Evolutionary conservation across 2,113 vertebrate species (phyloP), one percentile per base, ranked within the genome.

Genomic region (Todiramphus saurophagus): DNA sequence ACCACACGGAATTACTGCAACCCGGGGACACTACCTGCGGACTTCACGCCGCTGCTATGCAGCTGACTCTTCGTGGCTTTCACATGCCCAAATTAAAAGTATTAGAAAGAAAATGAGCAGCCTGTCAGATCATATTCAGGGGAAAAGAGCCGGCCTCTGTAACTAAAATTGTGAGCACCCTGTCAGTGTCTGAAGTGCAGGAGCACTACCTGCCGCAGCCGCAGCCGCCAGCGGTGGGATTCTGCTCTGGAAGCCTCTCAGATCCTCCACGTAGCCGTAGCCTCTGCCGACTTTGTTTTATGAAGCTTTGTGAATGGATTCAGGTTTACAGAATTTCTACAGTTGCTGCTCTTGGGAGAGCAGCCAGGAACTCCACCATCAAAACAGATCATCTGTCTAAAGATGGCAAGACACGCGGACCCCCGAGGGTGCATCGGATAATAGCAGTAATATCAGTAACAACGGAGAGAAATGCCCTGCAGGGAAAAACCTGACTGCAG

Each of bases 271-370:
- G 74, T 58, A 78, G 50, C 74, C 44, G 44, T 68, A 41, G 66
- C 60, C 76, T 78, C 92, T 15, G 56, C 81, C 9, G 87, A 94
- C 94, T 89, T 73, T 85, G 93, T 73, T 97, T 97, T 90, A 97
- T 83, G 87, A 89, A 94, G 80, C 89, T 93, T 75, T 94, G 88
- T 95, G 93, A 96, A 92, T 75, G 95, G 90, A 70, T 97, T 94
- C 82, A 91, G 91, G 87, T 96, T 81, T 95, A 89, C 55, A 94
- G 90, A 89, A 91, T 81, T 96, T 91, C 91, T 91, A 68, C 79
- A 86, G 87, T 90, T 80, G 77, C 74, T 59, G 93, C 87, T 81
- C 56, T n/a, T 44, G 84, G 78, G 83, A 77, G 72, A 77, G 81
- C 90, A 91, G 92, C 91, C 89, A 95, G 92, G 62, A 94, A 62